phyloP scores from a whole-genome alignment of 2,113 vertebrate genomes.

The Apodemus speciosus region DNA sequence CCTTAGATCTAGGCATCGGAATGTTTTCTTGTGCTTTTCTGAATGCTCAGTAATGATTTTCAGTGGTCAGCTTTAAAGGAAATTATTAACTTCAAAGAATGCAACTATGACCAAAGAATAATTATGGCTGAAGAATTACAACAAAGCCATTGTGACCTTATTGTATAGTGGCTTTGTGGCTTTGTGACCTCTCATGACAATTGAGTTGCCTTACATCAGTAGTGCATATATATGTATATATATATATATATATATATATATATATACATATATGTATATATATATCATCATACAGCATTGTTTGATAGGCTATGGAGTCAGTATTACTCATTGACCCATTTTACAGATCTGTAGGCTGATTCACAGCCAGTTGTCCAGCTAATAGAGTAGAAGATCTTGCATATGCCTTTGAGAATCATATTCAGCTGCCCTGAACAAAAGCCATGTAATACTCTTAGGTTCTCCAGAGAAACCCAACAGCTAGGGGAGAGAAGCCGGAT shows the following conservation, averaged over 20 bases:
- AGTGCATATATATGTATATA: too few relatives aligned
- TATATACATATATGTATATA: too few relatives aligned
- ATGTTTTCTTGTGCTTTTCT: not conserved
- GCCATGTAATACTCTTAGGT: too few relatives aligned
- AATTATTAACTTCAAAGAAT: slow-evolving; percentile 23
- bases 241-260: too few relatives aligned
- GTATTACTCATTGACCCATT: not conserved
- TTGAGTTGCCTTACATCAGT: not conserved
- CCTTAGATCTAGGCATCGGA: not conserved
- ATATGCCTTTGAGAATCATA: not conserved
- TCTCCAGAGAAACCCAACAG: not conserved
- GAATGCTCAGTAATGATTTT: not conserved
- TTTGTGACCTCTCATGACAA: not conserved
- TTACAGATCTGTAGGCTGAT: not conserved
- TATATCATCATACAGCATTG: not conserved
- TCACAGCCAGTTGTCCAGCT: not conserved
- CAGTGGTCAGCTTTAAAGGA: not conserved
- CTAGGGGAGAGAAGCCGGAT: not conserved
- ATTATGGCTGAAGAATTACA: not conserved
- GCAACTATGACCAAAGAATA: not conserved
- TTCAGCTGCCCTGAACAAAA: not conserved
- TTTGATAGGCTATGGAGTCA: not conserved
- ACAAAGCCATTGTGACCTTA: not conserved
- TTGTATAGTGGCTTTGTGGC: not conserved
- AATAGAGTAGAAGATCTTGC: not conserved